These are phyloP conservation scores for Xylophagus ater DNA, from an alignment of 2,888 invertebrate genomes.

Conservation along the genomic window DNA sequence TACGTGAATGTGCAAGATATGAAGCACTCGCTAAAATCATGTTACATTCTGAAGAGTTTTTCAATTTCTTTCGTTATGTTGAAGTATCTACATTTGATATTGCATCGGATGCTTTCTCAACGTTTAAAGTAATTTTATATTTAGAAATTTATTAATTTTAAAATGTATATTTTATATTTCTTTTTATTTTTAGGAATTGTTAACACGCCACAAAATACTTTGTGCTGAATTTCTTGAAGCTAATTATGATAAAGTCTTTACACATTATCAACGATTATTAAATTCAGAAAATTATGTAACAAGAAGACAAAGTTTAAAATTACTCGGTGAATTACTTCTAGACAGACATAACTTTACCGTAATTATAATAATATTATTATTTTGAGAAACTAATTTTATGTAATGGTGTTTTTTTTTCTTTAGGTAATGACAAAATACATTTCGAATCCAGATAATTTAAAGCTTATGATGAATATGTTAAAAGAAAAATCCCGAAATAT, in stretches of 20 bases:
- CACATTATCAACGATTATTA: slow-evolving; percentile 90
- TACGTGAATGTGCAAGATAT: slow-evolving; percentile 95
- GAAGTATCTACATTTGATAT: slow-evolving; percentile 99
- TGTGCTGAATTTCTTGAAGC: slow-evolving; percentile 98
- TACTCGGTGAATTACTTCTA: slow-evolving; percentile 90
- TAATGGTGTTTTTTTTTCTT: slow-evolving; percentile 21
- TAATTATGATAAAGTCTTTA: slow-evolving; percentile 98
- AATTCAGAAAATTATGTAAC: slow-evolving; percentile 99
- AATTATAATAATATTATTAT: slow-evolving; percentile 27
- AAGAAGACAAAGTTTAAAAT: slow-evolving; percentile 93
- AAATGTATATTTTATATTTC: slow-evolving; percentile 7
- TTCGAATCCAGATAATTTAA: slow-evolving; percentile 98
- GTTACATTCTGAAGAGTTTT: slow-evolving; percentile 96
- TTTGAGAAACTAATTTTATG: slow-evolving; percentile 7
- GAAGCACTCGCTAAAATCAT: slow-evolving; percentile 98
- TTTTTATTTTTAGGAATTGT: slow-evolving; percentile 59
- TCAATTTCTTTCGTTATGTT: slow-evolving; percentile 98
- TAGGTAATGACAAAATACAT: slow-evolving; percentile 94
- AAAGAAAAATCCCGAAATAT: slow-evolving; percentile 99
- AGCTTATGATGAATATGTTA: slow-evolving; percentile 99
- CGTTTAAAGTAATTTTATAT: slow-evolving; percentile 75
- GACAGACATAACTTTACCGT: slow-evolving; percentile 99
- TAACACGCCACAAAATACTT: slow-evolving; percentile 88
- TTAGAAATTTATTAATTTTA: slow-evolving; percentile 1
- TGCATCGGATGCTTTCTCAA: slow-evolving; percentile 99